Percentiles rank a stretch among this genome's conserved stretches.
Conservation (phyloP, 2,113 vertebrate genomes). For the Oryzias melastigma region DNA sequence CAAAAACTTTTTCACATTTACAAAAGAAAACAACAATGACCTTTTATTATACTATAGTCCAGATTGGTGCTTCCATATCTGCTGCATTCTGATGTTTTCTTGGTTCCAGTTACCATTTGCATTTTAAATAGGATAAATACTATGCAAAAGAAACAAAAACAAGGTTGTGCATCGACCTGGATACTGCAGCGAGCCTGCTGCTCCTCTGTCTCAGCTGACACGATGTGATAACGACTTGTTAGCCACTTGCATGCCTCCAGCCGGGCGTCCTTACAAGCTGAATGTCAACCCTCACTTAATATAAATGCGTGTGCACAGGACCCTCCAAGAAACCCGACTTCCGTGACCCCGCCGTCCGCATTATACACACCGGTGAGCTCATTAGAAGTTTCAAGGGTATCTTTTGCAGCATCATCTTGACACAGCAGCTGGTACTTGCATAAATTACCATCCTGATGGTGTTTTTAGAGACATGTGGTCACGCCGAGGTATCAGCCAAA, state of each 20-base stretch:
- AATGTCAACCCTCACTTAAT: constrained; percentile 27
- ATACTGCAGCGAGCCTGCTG: background rate
- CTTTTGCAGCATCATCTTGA: constrained; percentile 63
- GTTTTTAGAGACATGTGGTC: constrained; percentile 40
- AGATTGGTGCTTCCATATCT: too few relatives aligned
- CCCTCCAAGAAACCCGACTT: constrained; percentile 15
- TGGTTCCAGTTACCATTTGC: background rate
- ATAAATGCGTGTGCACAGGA: constrained; percentile 3
- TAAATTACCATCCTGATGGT: constrained; percentile 64
- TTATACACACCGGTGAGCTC: constrained; percentile 48
- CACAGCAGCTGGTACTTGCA: constrained; percentile 66
- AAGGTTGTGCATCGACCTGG: constrained; percentile 13
- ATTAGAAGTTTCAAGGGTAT: constrained; percentile 67
- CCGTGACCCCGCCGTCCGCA: constrained; percentile 33
- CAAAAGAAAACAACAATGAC: too few relatives aligned
- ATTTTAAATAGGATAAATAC: constrained; percentile 3
- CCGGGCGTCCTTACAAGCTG: background rate
- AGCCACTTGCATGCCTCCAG: constrained; percentile 9
- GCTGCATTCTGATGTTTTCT: too few relatives aligned
- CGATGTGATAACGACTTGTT: constrained; percentile 30
- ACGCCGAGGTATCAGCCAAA: constrained; percentile 27
- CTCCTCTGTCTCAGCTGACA: constrained; percentile 13
- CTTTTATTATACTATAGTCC: too few relatives aligned
- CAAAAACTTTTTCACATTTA: too few relatives aligned
- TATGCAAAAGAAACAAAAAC: constrained; percentile 19